Evolutionary conservation across 2,113 vertebrate species (phyloP), one percentile per base, ranked within the genome.

Genomic region (Malurus melanocephalus): DNA sequence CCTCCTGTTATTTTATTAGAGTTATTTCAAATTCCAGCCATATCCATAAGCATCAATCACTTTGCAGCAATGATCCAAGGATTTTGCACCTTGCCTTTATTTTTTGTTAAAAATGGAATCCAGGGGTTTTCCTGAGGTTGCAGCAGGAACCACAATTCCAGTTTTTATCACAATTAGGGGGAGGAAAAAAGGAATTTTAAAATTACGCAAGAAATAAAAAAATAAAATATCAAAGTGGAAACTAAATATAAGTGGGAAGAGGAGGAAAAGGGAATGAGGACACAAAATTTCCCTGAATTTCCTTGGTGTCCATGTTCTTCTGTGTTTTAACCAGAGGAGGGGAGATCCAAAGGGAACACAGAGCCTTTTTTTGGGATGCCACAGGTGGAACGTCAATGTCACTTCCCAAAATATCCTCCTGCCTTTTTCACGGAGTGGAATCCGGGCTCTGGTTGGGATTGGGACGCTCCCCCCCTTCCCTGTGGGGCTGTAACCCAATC

Each of bases 371-470:
- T 49, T 32, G 33, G 90, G 94, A 80, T 64, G 72, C 77, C 87
- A 49, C 67, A 56, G 14, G 5, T 72, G 73, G 62, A 61, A 57
- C 32, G 11, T 40, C 5, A 64, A 73, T n/a, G 62, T 52, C 90
- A 73, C 56, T 80, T 85, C 94, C 92, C 87, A 95, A 94, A 95
- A 95, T 94, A 94, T 62, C 40, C 53, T 0, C 57, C 59, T 78
- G 76, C 64, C 69, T 90, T 88, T 84, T 51, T 5, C 61, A 21
- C 1, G 10, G 33, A 2, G 24, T 12, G 79, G 88, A 61, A 93
- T 93, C 59, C 13, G 52, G 61, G 84, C 59, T 51, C 42, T 11
- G 61, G 11, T 13, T 30, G 69, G 38, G 38, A 38, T 38, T 38
- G 38, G 38, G 89, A 86, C 65, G 62, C 38, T 42, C 8, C 13